Evolutionary conservation across 2,797 vertebrate species (phyloP).

Genomic region (Simalia tracyae): DNA sequence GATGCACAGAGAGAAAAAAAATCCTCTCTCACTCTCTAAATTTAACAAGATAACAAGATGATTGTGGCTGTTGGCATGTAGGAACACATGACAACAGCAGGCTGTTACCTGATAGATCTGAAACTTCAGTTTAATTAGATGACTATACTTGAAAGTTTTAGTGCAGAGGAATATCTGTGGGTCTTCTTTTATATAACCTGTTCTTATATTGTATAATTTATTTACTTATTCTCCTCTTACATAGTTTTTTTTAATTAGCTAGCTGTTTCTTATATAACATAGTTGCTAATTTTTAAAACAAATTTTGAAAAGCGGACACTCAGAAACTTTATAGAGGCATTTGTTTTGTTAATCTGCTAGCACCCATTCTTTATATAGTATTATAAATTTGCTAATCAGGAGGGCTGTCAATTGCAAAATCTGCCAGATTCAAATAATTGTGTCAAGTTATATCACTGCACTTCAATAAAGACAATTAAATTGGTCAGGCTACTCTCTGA

Average conservation of each 20-base stretch:
- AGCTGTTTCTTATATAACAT: background rate
- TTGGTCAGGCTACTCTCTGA: background rate
- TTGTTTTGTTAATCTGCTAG: background rate
- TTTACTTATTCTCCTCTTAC: background rate
- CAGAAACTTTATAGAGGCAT: background rate
- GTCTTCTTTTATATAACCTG: too few species aligned
- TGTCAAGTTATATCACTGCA: background rate
- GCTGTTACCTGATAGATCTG: background rate
- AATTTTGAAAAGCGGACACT: background rate
- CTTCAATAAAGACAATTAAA: background rate
- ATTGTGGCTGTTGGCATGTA: background rate
- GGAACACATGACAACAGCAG: background rate
- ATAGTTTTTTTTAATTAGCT: background rate
- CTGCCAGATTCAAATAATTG: background rate
- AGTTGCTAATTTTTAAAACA: background rate
- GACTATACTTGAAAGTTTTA: background rate
- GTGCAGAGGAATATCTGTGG: background rate
- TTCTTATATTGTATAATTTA: background rate
- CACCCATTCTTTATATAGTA: background rate
- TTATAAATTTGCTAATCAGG: background rate
- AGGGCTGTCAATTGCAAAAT: background rate
- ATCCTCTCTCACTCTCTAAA: background rate
- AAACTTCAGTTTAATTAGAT: background rate
- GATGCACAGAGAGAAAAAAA: background rate
- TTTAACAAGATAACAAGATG: background rate